Conservation (phyloP, 2,113 vertebrate genomes). For the Terrapene triunguis region DNA sequence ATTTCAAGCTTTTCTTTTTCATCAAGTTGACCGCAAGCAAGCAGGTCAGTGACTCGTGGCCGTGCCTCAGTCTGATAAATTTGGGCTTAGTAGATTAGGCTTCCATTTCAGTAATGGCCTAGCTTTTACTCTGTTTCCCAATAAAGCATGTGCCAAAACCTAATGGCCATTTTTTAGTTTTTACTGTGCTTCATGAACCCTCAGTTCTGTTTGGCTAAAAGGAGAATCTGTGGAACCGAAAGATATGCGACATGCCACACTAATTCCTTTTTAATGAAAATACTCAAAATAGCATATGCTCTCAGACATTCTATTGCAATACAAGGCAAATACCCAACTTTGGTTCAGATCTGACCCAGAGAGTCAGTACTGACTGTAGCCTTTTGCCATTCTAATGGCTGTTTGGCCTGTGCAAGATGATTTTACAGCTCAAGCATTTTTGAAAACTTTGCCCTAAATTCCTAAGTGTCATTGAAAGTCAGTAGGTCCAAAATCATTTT, state of each 20-base stretch:
- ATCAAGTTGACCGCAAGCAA: neutral
- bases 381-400: neutral
- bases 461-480: neutral
- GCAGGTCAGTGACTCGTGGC: neutral
- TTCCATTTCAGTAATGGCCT: neutral
- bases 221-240: neutral
- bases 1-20: constrained; percentile 6
- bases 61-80: neutral
- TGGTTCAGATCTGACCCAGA: neutral
- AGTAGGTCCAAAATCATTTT: neutral
- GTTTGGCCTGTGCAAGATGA: neutral
- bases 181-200: neutral
- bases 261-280: neutral
- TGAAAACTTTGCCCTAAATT: neutral
- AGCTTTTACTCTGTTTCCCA: neutral
- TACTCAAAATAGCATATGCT: neutral
- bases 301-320: neutral
- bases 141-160: neutral
- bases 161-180: neutral
- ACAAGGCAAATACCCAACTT: neutral
- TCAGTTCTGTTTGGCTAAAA: neutral
- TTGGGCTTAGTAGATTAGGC: neutral
- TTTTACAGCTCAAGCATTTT: neutral
- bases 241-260: accelerated
- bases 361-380: neutral